Conservation (phyloP, 2,888 invertebrate species). For the Lasioglossum vierecki region DNA sequence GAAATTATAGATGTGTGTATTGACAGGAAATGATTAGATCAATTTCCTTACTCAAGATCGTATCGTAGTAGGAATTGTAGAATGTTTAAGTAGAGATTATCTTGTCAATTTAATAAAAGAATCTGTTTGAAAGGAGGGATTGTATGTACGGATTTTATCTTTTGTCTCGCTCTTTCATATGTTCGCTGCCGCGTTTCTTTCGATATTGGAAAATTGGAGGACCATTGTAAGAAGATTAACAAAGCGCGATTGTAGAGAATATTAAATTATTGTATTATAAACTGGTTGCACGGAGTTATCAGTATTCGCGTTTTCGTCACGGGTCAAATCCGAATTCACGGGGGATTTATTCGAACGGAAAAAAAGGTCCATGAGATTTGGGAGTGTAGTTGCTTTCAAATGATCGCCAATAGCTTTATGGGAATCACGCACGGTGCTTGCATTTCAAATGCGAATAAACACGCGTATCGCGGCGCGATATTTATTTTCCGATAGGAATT, state of each 20-base stretch:
- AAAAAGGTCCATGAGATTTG: conserved; percentile 32
- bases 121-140: too few relatives aligned
- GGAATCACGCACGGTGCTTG: conserved; percentile 12
- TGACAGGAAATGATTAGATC: neutral
- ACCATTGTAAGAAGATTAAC: neutral
- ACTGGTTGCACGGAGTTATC: neutral
- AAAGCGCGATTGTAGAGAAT: neutral
- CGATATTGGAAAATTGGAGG: neutral
- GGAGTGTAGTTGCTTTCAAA: conserved; percentile 23
- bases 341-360: conserved; percentile 9
- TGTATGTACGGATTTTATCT: too few relatives aligned
- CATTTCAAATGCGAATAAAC: conserved; percentile 41
- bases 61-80: neutral
- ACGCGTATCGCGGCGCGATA: conserved; percentile 29
- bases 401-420: neutral
- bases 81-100: neutral
- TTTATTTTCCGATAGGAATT: conserved; percentile 41
- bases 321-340: neutral
- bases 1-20: neutral
- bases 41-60: neutral
- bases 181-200: neutral
- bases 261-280: neutral
- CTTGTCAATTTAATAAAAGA: neutral
- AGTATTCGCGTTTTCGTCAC: neutral
- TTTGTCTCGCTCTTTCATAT: too few relatives aligned